Evolutionary conservation across 2,888 invertebrate genomes (phyloP).

Genomic region (Ariolimax columbianus): DNA sequence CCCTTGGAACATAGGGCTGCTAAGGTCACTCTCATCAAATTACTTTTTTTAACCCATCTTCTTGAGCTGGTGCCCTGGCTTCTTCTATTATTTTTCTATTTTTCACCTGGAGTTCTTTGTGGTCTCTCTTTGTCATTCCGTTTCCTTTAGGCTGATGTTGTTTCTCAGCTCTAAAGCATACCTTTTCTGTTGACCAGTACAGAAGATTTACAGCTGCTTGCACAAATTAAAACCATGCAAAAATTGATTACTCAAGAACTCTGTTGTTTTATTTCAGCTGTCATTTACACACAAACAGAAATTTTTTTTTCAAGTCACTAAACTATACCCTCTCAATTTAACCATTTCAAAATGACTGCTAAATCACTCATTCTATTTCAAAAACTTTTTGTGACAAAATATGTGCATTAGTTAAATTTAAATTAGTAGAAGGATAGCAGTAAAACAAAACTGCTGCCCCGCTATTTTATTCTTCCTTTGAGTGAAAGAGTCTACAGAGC

Average conservation of each 20-base stretch:
- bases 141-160: no score
- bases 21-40: no score
- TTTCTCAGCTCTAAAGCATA: neutral
- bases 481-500: neutral
- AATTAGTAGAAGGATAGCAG: neutral
- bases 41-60: no score
- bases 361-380: no score
- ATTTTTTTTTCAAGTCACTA: neutral
- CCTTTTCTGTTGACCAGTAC: neutral
- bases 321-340: no score
- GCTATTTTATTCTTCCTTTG: neutral
- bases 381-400: no score
- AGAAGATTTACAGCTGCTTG: neutral
- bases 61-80: no score
- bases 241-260: neutral
- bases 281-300: neutral
- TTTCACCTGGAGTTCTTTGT: no score
- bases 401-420: neutral
- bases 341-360: no score
- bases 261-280: neutral
- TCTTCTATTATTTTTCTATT: no score
- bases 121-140: no score
- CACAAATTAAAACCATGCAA: neutral
- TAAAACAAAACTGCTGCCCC: neutral
- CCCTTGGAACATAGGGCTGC: no score